These are phyloP conservation scores for Sebastes miniatus DNA, from an alignment of 2,797 vertebrate species.

Conservation along the genomic window DNA sequence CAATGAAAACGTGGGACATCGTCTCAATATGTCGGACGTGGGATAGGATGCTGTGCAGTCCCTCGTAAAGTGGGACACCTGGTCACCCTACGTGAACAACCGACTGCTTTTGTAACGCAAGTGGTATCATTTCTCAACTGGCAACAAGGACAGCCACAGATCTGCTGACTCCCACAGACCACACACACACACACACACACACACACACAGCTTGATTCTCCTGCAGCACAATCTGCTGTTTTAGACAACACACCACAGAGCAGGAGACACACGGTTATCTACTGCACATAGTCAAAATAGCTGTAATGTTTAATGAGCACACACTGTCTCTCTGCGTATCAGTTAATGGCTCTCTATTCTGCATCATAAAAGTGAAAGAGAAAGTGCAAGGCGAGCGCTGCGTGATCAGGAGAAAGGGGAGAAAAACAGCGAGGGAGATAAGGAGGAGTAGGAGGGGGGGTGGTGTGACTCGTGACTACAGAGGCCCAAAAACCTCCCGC, in stretches of 20 bases:
- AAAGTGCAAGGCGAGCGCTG: conserved; percentile 24
- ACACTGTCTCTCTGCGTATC: conserved; percentile 14
- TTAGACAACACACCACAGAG: not conserved
- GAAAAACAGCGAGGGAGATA: conserved; percentile 33
- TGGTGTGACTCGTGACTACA: conserved; percentile 35
- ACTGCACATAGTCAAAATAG: not conserved
- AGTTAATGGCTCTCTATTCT: conserved; percentile 19
- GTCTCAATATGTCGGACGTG: no score
- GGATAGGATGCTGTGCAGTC: no score
- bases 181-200: conserved; percentile 10
- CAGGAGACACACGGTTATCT: not conserved
- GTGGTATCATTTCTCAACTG: conserved; percentile 15
- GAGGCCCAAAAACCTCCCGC: not conserved
- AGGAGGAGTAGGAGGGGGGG: not conserved
- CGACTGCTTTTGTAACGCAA: conserved; percentile 4
- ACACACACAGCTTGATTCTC: conserved; percentile 16
- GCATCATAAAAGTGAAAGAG: conserved; percentile 23
- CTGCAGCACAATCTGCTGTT: conserved; percentile 29
- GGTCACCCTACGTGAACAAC: not conserved
- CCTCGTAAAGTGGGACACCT: no score
- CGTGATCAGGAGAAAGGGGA: conserved; percentile 45
- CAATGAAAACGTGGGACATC: no score
- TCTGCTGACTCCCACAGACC: not conserved
- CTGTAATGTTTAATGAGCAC: conserved; percentile 10
- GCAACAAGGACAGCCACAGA: not conserved